A percentile compares a stretch with the other conserved stretches of the same genome.
phyloP scores from a whole-genome alignment of 2,113 vertebrate genomes.

The Orientallactaga bullata region DNA sequence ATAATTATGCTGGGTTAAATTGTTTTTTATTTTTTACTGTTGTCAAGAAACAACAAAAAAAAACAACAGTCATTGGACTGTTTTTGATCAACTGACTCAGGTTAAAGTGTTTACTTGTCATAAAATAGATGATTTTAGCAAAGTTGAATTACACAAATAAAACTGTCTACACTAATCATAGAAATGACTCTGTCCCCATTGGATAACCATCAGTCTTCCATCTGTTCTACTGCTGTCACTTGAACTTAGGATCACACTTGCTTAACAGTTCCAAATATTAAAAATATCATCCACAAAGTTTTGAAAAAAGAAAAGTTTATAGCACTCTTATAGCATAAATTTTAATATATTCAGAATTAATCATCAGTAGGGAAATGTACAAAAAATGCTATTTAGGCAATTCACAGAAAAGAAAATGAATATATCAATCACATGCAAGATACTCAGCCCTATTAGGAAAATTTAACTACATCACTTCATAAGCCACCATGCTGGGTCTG shows the following conservation, averaged over 20 bases:
- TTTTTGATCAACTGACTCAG: neutral
- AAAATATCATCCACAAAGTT: neutral
- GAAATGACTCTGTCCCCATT: neutral
- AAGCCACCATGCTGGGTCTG: neutral
- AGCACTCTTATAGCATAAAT: neutral
- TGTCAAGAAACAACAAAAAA: neutral
- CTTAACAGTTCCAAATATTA: neutral
- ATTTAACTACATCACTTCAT: neutral
- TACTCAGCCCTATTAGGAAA: neutral
- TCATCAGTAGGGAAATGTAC: neutral
- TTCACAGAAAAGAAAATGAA: neutral
- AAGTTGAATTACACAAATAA: neutral
- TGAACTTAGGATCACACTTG: neutral
- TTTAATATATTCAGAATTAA: neutral
- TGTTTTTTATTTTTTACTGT: neutral
- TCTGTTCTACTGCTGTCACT: neutral
- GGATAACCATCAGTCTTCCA: neutral
- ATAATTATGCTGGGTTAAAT: neutral
- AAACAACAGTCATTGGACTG: neutral
- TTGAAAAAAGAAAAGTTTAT: conserved; percentile 10
- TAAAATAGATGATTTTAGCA: neutral
- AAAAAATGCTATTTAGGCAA: neutral
- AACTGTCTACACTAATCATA: neutral
- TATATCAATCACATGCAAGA: conserved; percentile 10
- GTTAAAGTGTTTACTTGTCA: neutral